These are phyloP conservation scores for Hyphantria cunea DNA, from an alignment of 1,140 invertebrate genomes.

Conservation along the genomic window DNA sequence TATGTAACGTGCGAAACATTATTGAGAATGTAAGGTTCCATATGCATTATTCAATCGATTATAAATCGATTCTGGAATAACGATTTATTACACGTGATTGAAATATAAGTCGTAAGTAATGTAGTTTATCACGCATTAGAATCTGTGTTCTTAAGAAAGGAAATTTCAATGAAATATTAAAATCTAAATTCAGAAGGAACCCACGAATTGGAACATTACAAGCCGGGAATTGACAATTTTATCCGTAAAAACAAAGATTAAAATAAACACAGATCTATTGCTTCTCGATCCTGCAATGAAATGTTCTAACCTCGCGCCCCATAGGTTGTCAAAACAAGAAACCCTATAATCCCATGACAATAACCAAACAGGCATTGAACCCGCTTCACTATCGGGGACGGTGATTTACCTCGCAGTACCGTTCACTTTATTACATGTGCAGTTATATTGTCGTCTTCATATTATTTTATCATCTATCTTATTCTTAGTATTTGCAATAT, in stretches of 20 bases:
- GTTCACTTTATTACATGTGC: constrained; percentile 21
- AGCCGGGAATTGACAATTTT: too few relatives aligned
- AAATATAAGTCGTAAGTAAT: constrained; percentile 5
- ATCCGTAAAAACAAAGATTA: too few relatives aligned
- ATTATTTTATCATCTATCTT: constrained; percentile 28
- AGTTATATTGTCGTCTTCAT: constrained; percentile 19
- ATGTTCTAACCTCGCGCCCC: too few relatives aligned
- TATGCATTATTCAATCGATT: constrained; percentile 25
- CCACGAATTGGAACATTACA: too few relatives aligned
- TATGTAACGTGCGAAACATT: constrained; percentile 14
- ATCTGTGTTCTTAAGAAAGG: too few relatives aligned
- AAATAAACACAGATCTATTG: too few relatives aligned
- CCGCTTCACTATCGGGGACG: constrained; percentile 19
- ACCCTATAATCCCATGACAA: too few relatives aligned
- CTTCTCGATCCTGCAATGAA: too few relatives aligned
- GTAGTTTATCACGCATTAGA: too few relatives aligned
- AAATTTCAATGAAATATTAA: too few relatives aligned
- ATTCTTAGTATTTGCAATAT: constrained; percentile 3
- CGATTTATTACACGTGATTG: constrained; percentile 4
- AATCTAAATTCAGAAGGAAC: too few relatives aligned
- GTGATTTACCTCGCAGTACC: constrained; percentile 20
- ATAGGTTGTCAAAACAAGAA: too few relatives aligned
- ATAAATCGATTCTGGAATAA: constrained; percentile 26
- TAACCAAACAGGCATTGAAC: not conserved
- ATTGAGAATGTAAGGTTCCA: not conserved